These are phyloP conservation scores for Capitulum mitella DNA, from an alignment of 2,888 invertebrate genomes.

Conservation along the genomic window DNA sequence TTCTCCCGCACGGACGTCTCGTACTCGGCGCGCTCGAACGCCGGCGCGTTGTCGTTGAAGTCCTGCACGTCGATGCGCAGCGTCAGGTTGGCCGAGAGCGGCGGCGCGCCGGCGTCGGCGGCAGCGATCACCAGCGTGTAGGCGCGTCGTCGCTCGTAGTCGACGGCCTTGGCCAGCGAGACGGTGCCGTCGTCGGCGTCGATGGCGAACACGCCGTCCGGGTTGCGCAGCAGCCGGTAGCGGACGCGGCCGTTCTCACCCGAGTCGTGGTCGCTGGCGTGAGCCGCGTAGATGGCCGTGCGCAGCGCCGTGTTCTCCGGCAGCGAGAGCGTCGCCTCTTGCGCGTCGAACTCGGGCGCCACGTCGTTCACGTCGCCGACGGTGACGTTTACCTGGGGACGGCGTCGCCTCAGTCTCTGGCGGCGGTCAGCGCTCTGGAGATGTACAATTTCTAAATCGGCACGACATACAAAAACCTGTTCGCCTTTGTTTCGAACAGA, in stretches of 20 bases:
- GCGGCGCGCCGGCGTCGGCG: slow-evolving; percentile 69
- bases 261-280: slow-evolving; percentile 81
- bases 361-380: slow-evolving; percentile 93
- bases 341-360: slow-evolving; percentile 76
- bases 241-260: slow-evolving; percentile 71
- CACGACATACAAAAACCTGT: too few relatives aligned
- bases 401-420: neutral
- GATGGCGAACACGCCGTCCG: slow-evolving; percentile 34
- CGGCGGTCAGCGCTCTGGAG: neutral
- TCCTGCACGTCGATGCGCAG: slow-evolving; percentile 84
- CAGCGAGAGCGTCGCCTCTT: slow-evolving; percentile 74
- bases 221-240: slow-evolving; percentile 49
- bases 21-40: slow-evolving; percentile 60
- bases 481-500: too few relatives aligned
- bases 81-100: slow-evolving; percentile 69
- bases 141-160: slow-evolving; percentile 78
- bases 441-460: too few relatives aligned
- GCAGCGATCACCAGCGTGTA: slow-evolving; percentile 81
- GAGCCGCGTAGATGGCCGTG: slow-evolving; percentile 76
- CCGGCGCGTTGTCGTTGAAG: slow-evolving; percentile 86
- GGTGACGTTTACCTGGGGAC: slow-evolving; percentile 71
- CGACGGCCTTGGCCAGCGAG: slow-evolving; percentile 64
- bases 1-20: slow-evolving; percentile 74
- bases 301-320: slow-evolving; percentile 80
- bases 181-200: slow-evolving; percentile 57